phyloP scores from a whole-genome alignment of 2,797 vertebrate genomes.

The Anisognathus igniventris region DNA sequence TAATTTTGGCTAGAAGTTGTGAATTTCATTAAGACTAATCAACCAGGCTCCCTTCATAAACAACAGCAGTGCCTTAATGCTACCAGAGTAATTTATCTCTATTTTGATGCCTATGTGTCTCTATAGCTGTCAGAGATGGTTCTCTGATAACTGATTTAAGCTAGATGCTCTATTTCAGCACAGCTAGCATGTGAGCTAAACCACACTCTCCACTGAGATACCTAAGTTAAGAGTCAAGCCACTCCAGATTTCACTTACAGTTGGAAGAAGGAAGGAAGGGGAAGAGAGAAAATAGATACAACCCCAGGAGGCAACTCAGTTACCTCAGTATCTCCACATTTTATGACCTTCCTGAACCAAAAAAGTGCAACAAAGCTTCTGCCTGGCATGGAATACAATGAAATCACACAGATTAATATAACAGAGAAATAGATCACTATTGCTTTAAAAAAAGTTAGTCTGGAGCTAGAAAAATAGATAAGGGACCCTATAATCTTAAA shows the following conservation, averaged over 20 bases:
- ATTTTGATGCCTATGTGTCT: not conserved
- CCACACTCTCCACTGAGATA: accelerated
- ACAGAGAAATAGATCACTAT: not conserved
- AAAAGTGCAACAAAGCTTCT: not conserved
- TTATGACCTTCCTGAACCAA: not conserved
- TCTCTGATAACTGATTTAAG: not conserved
- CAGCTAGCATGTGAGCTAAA: not conserved
- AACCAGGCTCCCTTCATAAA: not conserved
- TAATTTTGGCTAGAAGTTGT: not conserved
- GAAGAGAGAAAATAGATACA: not conserved
- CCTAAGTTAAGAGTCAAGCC: accelerated
- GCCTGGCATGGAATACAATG: not conserved
- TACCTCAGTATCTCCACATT: not conserved
- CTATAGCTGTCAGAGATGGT: not conserved
- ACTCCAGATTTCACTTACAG: not conserved
- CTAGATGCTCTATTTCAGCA: not conserved
- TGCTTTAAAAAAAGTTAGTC: not conserved
- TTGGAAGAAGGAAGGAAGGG: accelerated
- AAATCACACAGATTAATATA: not conserved
- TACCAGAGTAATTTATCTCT: not conserved
- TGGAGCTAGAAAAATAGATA: not conserved
- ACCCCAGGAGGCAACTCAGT: not conserved
- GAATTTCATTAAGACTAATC: not conserved
- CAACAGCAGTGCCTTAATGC: not conserved
- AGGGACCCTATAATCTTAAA: not conserved